These are phyloP conservation scores for Drosophila melanogaster DNA, from an alignment of 1,140 invertebrate species.

Conservation along the genomic window DNA sequence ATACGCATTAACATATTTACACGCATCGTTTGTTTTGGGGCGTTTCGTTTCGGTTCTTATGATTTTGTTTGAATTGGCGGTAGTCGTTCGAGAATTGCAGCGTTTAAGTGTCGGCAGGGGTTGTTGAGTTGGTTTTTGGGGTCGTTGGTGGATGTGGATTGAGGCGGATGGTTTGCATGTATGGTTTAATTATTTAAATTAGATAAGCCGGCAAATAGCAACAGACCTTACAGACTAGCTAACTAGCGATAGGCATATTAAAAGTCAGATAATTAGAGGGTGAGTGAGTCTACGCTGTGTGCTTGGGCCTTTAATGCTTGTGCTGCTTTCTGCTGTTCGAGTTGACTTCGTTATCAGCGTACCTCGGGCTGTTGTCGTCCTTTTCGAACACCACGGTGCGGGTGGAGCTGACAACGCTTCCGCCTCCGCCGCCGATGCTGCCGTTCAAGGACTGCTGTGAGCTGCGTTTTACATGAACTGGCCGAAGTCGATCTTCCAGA, in stretches of 20 bases:
- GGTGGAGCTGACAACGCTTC: constrained; percentile 59
- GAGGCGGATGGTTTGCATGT: constrained; percentile 74
- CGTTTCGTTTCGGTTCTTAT: constrained; percentile 58
- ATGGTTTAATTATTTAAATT: constrained; percentile 81
- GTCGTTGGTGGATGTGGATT: constrained; percentile 73
- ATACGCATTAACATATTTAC: constrained; percentile 60
- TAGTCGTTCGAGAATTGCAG: constrained; percentile 26
- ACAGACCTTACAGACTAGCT: constrained; percentile 76
- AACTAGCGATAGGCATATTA: constrained; percentile 65
- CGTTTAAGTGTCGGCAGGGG: constrained; percentile 31
- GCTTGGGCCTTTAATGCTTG: constrained; percentile 70
- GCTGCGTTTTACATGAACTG: constrained; percentile 73
- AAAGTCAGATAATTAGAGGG: constrained; percentile 45
- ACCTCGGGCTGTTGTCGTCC: constrained; percentile 84
- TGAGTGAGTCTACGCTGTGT: constrained; percentile 54
- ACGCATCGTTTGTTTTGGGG: constrained; percentile 47
- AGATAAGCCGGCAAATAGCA: constrained; percentile 76
- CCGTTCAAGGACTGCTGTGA: constrained; percentile 71
- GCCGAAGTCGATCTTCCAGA: constrained; percentile 76
- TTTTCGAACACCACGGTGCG: constrained; percentile 79
- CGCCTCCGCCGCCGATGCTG: constrained; percentile 26
- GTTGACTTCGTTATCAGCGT: constrained; percentile 79
- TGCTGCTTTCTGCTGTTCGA: constrained; percentile 75
- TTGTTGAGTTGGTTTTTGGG: constrained; percentile 37
- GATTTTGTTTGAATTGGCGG: constrained; percentile 62